Evolutionary conservation across 2,113 vertebrate species (phyloP).

Genomic region (Petaurus breviceps): DNA sequence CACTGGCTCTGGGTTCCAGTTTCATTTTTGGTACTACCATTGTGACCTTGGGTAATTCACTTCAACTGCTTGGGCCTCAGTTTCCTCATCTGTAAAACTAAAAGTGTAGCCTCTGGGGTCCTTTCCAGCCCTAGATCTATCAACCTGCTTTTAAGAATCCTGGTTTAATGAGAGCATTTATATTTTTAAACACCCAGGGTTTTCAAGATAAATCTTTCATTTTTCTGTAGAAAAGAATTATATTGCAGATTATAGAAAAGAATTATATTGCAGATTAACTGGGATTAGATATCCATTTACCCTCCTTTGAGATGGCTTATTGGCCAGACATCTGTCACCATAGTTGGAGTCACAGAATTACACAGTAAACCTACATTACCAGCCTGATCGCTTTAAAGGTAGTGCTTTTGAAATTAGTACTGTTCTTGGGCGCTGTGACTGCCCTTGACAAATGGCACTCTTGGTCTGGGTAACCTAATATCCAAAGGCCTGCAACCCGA

Average conservation of each 20-base stretch:
- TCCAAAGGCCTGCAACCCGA: neutral
- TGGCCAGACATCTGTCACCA: neutral
- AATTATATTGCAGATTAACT: neutral
- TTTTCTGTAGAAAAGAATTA: neutral
- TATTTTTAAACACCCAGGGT: neutral
- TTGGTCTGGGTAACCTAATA: neutral
- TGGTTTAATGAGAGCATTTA: neutral
- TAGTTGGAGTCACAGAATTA: neutral
- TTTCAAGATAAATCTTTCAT: neutral
- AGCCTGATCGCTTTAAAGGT: neutral
- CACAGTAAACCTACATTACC: neutral
- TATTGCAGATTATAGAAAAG: no score
- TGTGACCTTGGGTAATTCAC: neutral
- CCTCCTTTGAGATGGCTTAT: neutral
- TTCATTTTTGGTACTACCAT: neutral
- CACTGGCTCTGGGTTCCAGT: neutral
- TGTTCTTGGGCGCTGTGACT: neutral
- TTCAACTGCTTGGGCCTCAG: neutral
- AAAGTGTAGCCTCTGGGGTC: neutral
- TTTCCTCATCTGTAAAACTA: neutral
- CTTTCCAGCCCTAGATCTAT: neutral
- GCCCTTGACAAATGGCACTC: neutral
- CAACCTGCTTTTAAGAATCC: neutral
- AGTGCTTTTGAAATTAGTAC: neutral
- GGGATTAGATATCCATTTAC: neutral